These are phyloP conservation scores for Rhadinocentrus ornatus DNA, from an alignment of 2,797 vertebrate species.

Conservation along the genomic window DNA sequence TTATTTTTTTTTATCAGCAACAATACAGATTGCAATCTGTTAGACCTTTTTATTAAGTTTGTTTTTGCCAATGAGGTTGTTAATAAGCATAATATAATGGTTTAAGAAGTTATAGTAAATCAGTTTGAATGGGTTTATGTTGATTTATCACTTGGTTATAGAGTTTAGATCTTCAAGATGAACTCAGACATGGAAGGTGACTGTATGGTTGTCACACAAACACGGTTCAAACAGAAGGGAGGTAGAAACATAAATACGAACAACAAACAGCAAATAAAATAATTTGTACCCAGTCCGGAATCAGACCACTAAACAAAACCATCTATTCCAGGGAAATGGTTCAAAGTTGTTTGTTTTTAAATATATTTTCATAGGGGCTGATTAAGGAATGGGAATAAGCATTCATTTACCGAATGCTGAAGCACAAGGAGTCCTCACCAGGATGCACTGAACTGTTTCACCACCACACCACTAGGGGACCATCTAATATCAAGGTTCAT, in stretches of 20 bases:
- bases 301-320: constrained; percentile 45
- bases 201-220: constrained; percentile 39
- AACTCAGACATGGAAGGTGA: constrained; percentile 58
- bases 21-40: constrained; percentile 46
- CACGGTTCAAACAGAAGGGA: constrained; percentile 27
- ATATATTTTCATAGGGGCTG: constrained; percentile 43
- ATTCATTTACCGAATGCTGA: constrained; percentile 44
- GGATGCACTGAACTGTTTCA: constrained; percentile 46
- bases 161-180: constrained; percentile 57
- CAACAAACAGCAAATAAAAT: constrained; percentile 7
- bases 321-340: constrained; percentile 6
- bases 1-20: constrained; percentile 44
- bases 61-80: constrained; percentile 51
- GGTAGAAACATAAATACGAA: not conserved
- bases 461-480: constrained; percentile 61
- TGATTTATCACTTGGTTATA: constrained; percentile 58
- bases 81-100: constrained; percentile 52
- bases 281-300: constrained; percentile 32
- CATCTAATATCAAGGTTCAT: constrained; percentile 33
- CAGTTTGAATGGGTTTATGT: constrained; percentile 53
- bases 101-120: constrained; percentile 71
- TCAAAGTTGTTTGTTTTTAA: constrained; percentile 7
- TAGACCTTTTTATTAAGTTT: constrained; percentile 45
- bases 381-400: constrained; percentile 42
- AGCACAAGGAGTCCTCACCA: constrained; percentile 20